A percentile compares a stretch with the other conserved stretches of the same genome.
Evolutionary conservation across 2,113 vertebrate species (phyloP).

Genomic region (Tachuris rubrigastra): DNA sequence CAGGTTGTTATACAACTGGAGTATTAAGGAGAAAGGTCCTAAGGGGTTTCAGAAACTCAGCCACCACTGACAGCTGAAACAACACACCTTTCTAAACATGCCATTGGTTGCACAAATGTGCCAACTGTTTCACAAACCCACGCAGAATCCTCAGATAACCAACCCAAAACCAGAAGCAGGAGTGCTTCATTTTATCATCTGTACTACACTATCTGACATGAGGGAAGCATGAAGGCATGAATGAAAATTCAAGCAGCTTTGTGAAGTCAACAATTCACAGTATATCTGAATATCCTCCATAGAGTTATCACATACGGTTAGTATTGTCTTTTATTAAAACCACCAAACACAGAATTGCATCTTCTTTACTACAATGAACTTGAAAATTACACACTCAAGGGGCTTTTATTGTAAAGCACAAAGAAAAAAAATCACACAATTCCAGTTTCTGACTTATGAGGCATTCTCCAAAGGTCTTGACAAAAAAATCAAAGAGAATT

Average conservation of each 20-base stretch:
- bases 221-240: neutral
- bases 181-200: neutral
- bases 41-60: neutral
- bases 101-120: neutral
- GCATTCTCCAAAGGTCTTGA: neutral
- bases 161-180: neutral
- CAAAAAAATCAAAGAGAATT: neutral
- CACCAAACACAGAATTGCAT: neutral
- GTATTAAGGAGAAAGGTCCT: neutral
- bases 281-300: neutral
- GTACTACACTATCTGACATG: neutral
- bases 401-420: neutral
- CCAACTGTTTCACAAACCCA: neutral
- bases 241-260: neutral
- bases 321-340: neutral
- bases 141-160: neutral
- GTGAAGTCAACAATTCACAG: neutral
- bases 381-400: neutral
- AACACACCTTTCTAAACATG: neutral
- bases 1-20: neutral
- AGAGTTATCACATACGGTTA: neutral
- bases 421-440: neutral
- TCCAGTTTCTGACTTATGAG: neutral
- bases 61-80: neutral
- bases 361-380: neutral